Percentiles rank a stretch among this genome's conserved stretches.
Conservation (phyloP, 2,888 invertebrate genomes). For the Ophioninae sp. region DNA sequence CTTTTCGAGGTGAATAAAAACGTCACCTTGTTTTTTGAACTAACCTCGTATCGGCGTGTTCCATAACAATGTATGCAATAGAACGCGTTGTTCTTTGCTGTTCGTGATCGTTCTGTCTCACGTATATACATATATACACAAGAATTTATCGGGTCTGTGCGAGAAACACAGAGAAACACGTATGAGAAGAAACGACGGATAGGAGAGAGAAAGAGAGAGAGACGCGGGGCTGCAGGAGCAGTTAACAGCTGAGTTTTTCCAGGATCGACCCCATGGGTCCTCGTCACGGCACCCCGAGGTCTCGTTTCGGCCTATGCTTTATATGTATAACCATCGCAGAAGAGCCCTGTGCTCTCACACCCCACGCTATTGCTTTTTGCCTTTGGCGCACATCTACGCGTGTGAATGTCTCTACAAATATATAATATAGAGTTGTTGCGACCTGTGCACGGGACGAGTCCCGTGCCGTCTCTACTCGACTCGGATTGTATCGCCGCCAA, state of each 20-base stretch:
- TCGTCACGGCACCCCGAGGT: constrained; percentile 77
- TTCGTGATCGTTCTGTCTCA: constrained; percentile 12
- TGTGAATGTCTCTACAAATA: background rate
- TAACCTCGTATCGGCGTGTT: no score
- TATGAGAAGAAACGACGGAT: constrained; percentile 27
- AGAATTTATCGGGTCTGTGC: background rate
- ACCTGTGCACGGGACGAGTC: constrained; percentile 49
- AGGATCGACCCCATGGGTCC: constrained; percentile 77
- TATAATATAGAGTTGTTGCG: background rate
- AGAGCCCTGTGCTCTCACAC: constrained; percentile 62
- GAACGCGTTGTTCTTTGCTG: background rate
- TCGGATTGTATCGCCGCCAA: constrained; percentile 53
- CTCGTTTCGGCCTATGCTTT: constrained; percentile 78
- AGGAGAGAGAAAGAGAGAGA: no score
- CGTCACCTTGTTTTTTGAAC: no score
- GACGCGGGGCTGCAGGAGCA: constrained; percentile 70
- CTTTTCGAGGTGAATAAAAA: no score
- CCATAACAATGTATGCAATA: background rate
- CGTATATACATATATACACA: background rate
- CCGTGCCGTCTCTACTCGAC: constrained; percentile 51
- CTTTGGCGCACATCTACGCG: constrained; percentile 46
- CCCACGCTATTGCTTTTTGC: constrained; percentile 62
- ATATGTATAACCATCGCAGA: constrained; percentile 71
- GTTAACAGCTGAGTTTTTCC: constrained; percentile 79
- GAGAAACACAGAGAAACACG: constrained; percentile 32